Evolutionary conservation across 1,140 invertebrate genomes (phyloP).

Genomic region (Ephestia elutella): DNA sequence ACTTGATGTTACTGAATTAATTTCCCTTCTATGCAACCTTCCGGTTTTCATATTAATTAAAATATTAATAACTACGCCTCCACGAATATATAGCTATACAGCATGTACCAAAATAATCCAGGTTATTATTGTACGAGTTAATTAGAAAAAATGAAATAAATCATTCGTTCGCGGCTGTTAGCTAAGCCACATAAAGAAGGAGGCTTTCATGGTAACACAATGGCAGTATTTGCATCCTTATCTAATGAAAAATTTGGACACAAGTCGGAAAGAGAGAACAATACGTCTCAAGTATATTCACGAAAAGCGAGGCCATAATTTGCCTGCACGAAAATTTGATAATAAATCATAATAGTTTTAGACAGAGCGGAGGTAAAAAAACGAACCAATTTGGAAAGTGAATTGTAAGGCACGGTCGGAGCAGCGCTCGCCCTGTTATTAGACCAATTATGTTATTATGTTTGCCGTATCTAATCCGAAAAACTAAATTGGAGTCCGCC

Average conservation of each 20-base stretch:
- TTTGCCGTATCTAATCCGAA: conserved; percentile 73
- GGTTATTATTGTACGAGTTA: conserved; percentile 68
- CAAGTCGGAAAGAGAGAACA: conserved; percentile 46
- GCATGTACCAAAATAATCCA: conserved; percentile 65
- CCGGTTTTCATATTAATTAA: conserved; percentile 39
- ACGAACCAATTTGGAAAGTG: conserved; percentile 74
- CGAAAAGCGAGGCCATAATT: conserved; percentile 63
- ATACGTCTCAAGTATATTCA: conserved; percentile 30
- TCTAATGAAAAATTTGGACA: conserved; percentile 32
- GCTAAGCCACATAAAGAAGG: conserved; percentile 43
- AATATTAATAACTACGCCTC: conserved; percentile 43
- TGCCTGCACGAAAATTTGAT: conserved; percentile 72
- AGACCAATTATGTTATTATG: conserved; percentile 74
- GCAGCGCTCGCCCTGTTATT: conserved; percentile 62
- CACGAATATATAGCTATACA: conserved; percentile 47
- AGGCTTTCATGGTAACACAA: conserved; percentile 56
- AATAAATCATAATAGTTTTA: conserved; percentile 75
- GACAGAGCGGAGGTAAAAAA: conserved; percentile 67
- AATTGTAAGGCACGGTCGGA: conserved; percentile 70
- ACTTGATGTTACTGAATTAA: background rate
- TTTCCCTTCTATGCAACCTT: conserved; percentile 21
- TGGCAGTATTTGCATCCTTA: conserved; percentile 46
- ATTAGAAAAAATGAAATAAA: conserved; percentile 68
- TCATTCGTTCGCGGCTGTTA: conserved; percentile 53
- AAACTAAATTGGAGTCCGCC: conserved; percentile 71